phyloP scores from a whole-genome alignment of 2,888 invertebrate genomes.

The Galerucella pusilla region DNA sequence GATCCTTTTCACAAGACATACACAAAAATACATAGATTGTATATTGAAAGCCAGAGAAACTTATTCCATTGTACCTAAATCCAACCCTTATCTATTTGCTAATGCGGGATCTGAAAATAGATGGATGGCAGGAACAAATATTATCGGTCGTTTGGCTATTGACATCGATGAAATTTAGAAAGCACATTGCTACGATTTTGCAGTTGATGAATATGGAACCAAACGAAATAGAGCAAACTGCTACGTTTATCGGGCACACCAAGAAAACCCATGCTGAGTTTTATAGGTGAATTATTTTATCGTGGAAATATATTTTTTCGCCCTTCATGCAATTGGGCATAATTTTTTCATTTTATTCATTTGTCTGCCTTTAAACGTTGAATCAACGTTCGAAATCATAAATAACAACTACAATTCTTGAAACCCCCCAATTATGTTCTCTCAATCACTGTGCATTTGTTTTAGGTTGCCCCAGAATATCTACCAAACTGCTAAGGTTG shows the following conservation, averaged over 20 bases:
- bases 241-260: conserved; percentile 50
- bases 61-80: conserved; percentile 23
- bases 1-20: conserved; percentile 41
- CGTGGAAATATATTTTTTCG: background rate
- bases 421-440: no score
- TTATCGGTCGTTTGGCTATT: conserved; percentile 42
- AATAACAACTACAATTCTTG: no score
- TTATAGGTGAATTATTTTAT: conserved; percentile 20
- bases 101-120: conserved; percentile 41
- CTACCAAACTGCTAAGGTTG: conserved; percentile 43
- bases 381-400: background rate
- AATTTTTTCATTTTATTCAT: background rate
- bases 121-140: conserved; percentile 46
- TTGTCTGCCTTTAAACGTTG: background rate
- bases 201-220: no score
- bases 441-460: background rate
- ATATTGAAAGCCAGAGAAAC: conserved; percentile 26
- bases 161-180: conserved; percentile 44
- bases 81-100: conserved; percentile 34
- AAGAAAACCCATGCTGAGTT: conserved; percentile 47
- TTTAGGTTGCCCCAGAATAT: conserved; percentile 39
- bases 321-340: background rate
- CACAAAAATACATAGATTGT: conserved; percentile 40
- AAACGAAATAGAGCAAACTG: conserved; percentile 47
- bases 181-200: conserved; percentile 5